A percentile compares a stretch with the other conserved stretches of the same genome.
These are phyloP conservation scores for Eulemur mongoz DNA, from an alignment of 2,797 vertebrate species.

Conservation along the genomic window DNA sequence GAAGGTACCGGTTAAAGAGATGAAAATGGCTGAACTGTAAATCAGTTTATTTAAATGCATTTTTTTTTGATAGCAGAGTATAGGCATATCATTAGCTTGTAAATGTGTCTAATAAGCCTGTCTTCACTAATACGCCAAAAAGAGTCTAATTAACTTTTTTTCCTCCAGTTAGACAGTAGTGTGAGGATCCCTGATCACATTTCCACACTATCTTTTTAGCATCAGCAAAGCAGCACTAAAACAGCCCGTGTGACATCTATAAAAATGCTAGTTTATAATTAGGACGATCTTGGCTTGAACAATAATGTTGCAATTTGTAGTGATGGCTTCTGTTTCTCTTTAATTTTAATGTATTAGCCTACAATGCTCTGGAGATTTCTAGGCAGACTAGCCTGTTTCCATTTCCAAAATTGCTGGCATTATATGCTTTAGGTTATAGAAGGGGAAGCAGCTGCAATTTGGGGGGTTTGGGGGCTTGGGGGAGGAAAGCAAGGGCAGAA, in stretches of 20 bases:
- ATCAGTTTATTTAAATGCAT: conserved; percentile 76
- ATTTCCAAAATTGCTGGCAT: conserved; percentile 36
- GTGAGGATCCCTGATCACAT: conserved; percentile 52
- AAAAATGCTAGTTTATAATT: conserved; percentile 57
- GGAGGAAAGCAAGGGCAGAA: not conserved
- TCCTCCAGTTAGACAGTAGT: conserved; percentile 58
- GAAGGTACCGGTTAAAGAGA: conserved; percentile 63
- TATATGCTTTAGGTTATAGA: conserved; percentile 8
- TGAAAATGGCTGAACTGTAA: conserved; percentile 70
- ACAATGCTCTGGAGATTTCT: conserved; percentile 65
- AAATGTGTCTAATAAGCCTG: conserved; percentile 77
- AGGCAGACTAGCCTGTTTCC: conserved; percentile 54
- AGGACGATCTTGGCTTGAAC: conserved; percentile 54
- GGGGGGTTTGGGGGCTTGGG: not conserved
- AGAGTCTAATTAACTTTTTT: conserved; percentile 79
- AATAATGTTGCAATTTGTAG: conserved; percentile 69
- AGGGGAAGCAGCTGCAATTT: not conserved
- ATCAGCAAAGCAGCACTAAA: conserved; percentile 65
- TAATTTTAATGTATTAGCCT: conserved; percentile 74
- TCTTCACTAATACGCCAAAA: conserved; percentile 77
- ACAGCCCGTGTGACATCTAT: conserved; percentile 35
- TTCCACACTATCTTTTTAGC: conserved; percentile 52
- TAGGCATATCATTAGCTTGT: conserved; percentile 72
- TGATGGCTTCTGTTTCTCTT: conserved; percentile 74
- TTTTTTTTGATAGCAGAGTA: conserved; percentile 72